Evolutionary conservation across 2,113 vertebrate species (phyloP), one percentile per base, ranked within the genome.

Genomic region (Mormyrus lacerda): DNA sequence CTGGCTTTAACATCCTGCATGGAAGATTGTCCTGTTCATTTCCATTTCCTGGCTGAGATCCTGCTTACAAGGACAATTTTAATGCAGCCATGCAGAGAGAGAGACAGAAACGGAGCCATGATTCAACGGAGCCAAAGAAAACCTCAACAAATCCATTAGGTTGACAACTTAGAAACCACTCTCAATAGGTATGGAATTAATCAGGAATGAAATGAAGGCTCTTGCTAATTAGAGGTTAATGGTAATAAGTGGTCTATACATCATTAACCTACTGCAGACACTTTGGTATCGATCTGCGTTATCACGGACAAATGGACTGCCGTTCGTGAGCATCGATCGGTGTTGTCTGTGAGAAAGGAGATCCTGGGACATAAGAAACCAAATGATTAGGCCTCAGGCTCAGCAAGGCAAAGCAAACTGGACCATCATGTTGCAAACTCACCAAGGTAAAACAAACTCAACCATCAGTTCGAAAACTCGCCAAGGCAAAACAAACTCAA

Each of bases 181-280:
- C 27, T 15, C 79, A 89, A 47, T 85, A 4, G 35, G 69, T 31
- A 73, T 51, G 87, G 89, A 83, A 89, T 87, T 86, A 86, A 79
- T 90, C 45, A 86, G 79, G 45, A 87, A 45, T 90, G 82, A 88
- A 82, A 79, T 55, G 24, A 73, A 27, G 48, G 31, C 89, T 82
- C 50, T 58, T 24, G 15, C 48, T 91, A 91, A 91, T 91, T 89
- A 79, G 79, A 90, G 89, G 89, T 91, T 89, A 91, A 91, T 88
- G 89, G 44, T 79, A 86, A 55, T 87, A 69, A 90, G 87, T 88
- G 89, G 31, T 86, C 61, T 76, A 24, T 89, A 88, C 79, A 91
- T 89, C 89, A 90, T 89, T 85, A 91, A 88, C 61, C 90, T 39
- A 73, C 85, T 89, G 39, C 88, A 31, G 89, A 88, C 87, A 89